Base-by-base conservation (phyloP, 2,113 vertebrate genomes). In the Labeo rohita region DNA sequence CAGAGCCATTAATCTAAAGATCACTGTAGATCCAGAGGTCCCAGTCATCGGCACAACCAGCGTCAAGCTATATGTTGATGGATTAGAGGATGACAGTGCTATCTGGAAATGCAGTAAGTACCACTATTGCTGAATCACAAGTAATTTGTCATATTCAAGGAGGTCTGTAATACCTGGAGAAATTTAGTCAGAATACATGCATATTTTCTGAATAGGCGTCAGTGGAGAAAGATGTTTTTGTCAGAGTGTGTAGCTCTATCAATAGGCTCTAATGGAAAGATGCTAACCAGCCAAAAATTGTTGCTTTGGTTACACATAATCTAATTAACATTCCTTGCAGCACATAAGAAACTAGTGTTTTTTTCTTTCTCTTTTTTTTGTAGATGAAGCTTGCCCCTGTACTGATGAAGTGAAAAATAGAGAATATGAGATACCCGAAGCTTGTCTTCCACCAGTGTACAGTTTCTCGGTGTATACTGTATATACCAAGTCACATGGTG, bases 101-200 rank as follows among this genome's bases (percentile, higher is more conserved):
- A 54, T 87, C 79, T 95, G 95, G 95, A 81, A 36, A 84, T 95
- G 93, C 85, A 82, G 95, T 95, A 92, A 92, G 94, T 92, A 68
- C 7, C 23, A 66, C n/a, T 45, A 49, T 49, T 21, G 15, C 15
- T 79, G 18, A 77, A 18, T 36, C 23, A 45, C 39, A 73, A 73
- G n/a, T 45, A 72, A n/a, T 73, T 9, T 11, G 8, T 72, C 6
- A 43, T 70, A 23, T 66, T 4, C 28, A 7, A 15, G 11, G 34
- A 9, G 15, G 34, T 70, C 66, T 70, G 39, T 43, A 70, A 70
- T 70, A 70, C 15, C 15, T 39, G 13, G 36, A 68, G 6, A 70
- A 39, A 70, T 72, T 43, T n/a, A 43, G 16, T 72, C 39, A 43
- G 16, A 45, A 21, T 2, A 72, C 1, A 18, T 72, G 4, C 1